Percentiles rank a stretch among this genome's conserved stretches.
Evolutionary conservation across 2,797 vertebrate genomes (phyloP).

Genomic region (Myripristis jacobus): DNA sequence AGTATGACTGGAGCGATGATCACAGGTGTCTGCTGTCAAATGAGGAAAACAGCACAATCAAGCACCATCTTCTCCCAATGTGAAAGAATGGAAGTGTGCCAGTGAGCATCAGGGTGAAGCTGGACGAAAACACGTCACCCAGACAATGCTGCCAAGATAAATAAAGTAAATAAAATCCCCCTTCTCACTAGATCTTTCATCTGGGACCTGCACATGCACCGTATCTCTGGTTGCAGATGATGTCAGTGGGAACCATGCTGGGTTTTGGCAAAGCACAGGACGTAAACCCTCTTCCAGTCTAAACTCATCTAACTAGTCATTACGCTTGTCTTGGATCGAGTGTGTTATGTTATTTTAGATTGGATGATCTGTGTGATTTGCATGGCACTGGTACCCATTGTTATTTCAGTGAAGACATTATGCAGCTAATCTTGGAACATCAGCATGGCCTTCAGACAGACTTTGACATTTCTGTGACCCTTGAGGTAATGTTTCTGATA

Average conservation of each 20-base stretch:
- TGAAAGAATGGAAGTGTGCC: too few species aligned
- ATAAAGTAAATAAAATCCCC: not conserved
- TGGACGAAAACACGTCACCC: too few species aligned
- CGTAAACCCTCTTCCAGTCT: not conserved
- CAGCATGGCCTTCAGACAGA: conserved; percentile 18
- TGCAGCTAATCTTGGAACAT: conserved; percentile 26
- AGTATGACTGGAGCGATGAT: too few species aligned
- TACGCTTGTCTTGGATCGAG: not conserved
- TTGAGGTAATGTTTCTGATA: conserved; percentile 7
- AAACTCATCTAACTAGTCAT: not conserved
- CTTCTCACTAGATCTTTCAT: conserved; percentile 14
- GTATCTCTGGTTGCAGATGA: not conserved
- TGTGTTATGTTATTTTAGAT: not conserved
- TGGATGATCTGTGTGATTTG: not conserved
- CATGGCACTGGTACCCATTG: conserved; percentile 26
- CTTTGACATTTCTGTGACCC: not conserved
- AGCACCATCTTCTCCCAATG: too few species aligned
- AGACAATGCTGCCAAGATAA: not conserved
- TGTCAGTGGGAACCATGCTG: not conserved
- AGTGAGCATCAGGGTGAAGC: too few species aligned
- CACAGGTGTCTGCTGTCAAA: too few species aligned
- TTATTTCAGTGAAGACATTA: conserved; percentile 22
- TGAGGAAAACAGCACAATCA: too few species aligned
- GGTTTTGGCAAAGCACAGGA: conserved; percentile 9
- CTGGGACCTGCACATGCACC: not conserved